These are phyloP conservation scores for Eolophus roseicapilla DNA, from an alignment of 2,113 vertebrate genomes.

Conservation along the genomic window DNA sequence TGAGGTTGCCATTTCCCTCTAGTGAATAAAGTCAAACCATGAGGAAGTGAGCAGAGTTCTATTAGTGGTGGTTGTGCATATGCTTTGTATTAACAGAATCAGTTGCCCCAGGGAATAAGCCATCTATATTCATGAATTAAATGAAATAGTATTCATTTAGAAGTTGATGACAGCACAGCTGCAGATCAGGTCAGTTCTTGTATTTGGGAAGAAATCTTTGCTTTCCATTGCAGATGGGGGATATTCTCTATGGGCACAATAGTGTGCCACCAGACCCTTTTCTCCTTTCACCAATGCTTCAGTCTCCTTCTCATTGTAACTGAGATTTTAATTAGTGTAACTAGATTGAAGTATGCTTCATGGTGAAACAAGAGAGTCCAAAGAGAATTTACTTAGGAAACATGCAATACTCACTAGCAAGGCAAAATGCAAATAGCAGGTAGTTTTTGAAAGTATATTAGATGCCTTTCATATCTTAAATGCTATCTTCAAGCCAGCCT, in stretches of 20 bases:
- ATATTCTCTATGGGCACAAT: background rate
- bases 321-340: background rate
- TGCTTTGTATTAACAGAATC: constrained; percentile 42
- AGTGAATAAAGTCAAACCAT: constrained; percentile 6
- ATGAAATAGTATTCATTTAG: constrained; percentile 1
- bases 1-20: background rate
- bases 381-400: background rate
- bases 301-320: background rate
- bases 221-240: background rate
- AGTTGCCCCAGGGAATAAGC: constrained; percentile 4
- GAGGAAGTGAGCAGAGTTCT: constrained; percentile 12
- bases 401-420: background rate
- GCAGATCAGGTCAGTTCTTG: constrained; percentile 17
- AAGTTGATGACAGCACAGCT: background rate
- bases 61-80: background rate
- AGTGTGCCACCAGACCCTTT: background rate
- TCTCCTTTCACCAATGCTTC: background rate
- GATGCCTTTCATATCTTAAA: background rate
- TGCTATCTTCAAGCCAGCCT: background rate
- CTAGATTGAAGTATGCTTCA: background rate
- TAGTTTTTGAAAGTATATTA: background rate
- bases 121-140: constrained; percentile 58
- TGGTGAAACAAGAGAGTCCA: background rate
- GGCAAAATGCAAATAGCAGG: background rate
- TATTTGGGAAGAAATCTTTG: background rate